A percentile compares a stretch with the other conserved stretches of the same genome.
phyloP scores from a whole-genome alignment of 2,797 vertebrate species.

The Cryptoblepharus egeriae region DNA sequence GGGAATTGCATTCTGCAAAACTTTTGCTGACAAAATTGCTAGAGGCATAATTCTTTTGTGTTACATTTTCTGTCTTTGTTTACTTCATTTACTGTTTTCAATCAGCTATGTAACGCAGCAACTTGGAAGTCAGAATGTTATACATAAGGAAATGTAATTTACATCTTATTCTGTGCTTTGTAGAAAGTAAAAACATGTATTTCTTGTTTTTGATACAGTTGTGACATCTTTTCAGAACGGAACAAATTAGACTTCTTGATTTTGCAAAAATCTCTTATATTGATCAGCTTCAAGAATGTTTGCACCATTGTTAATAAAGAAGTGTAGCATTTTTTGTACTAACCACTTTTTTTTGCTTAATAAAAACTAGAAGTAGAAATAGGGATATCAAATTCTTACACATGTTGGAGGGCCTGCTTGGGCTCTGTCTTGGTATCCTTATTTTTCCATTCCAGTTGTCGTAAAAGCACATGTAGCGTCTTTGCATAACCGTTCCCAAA shows the following conservation, averaged over 20 bases:
- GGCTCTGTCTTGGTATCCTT: not conserved
- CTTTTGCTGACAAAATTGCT: not conserved
- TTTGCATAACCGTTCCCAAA: no score
- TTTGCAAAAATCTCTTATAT: not conserved
- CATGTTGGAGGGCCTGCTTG: not conserved
- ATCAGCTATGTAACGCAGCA: not conserved
- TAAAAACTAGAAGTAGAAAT: not conserved
- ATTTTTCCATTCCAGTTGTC: not conserved
- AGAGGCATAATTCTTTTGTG: not conserved
- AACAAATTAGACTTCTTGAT: not conserved
- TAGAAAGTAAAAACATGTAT: not conserved
- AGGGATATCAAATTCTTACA: not conserved
- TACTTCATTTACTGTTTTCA: not conserved
- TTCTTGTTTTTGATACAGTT: not conserved
- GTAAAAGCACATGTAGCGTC: not conserved
- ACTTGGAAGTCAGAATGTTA: not conserved
- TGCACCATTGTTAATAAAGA: not conserved
- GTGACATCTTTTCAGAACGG: not conserved
- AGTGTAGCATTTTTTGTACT: not conserved
- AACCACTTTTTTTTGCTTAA: not conserved
- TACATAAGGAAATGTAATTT: not conserved
- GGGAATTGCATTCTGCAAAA: not conserved
- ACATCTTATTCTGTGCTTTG: not conserved
- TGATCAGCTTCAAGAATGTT: not conserved
- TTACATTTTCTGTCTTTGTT: not conserved